Evolutionary conservation across 30 jellyfish, hydroid and myxozoan genomes (phyloP).

Genomic region (Rhopilema esculentum): DNA sequence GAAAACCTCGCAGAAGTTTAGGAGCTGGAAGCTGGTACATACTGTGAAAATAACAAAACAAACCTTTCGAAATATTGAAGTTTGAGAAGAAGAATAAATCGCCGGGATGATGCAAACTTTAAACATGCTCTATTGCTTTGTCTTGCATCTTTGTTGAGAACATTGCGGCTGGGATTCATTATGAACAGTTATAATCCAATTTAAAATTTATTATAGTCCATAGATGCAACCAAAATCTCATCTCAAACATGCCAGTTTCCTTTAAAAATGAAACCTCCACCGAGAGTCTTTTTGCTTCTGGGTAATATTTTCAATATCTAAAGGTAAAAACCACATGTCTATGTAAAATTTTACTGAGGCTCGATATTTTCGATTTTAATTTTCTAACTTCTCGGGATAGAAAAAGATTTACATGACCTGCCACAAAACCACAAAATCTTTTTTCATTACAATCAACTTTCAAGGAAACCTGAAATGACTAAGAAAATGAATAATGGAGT

Average conservation of each 20-base stretch:
- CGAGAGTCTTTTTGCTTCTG: background rate
- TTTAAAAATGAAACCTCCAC: background rate
- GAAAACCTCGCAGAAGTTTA: no score
- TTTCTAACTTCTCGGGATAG: background rate
- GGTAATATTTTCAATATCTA: background rate
- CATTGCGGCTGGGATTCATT: background rate
- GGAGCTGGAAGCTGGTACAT: background rate
- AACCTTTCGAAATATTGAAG: background rate
- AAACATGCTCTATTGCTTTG: background rate
- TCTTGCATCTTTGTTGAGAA: background rate
- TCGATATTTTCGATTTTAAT: no score
- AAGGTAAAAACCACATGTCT: background rate
- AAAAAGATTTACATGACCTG: background rate
- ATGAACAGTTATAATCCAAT: background rate
- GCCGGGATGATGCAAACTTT: background rate
- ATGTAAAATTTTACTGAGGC: no score
- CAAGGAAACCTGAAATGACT: background rate
- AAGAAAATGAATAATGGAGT: background rate
- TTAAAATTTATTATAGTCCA: background rate
- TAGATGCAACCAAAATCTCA: background rate
- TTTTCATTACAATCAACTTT: background rate
- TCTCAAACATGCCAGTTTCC: background rate
- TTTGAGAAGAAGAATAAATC: background rate
- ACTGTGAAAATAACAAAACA: background rate
- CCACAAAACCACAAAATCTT: background rate